Conservation (phyloP, 2,797 vertebrate genomes). For the Characodon lateralis region DNA sequence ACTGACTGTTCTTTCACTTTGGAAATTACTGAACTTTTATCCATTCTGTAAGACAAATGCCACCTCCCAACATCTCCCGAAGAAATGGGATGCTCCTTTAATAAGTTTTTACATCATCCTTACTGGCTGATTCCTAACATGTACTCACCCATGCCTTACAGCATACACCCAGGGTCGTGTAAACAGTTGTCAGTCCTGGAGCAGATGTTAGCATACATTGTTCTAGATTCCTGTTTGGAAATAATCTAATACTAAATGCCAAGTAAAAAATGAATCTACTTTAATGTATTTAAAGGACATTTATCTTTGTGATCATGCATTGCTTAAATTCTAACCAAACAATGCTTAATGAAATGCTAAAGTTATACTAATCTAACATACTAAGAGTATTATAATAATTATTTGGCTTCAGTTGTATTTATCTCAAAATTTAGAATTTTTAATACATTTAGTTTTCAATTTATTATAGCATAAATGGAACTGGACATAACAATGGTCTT, state of each 20-base stretch:
- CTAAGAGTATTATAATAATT: too few relatives aligned
- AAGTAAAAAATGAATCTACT: background rate
- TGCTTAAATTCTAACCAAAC: background rate
- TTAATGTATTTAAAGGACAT: background rate
- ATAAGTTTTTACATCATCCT: background rate
- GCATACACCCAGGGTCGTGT: background rate
- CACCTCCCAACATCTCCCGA: background rate
- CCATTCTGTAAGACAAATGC: background rate
- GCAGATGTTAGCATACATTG: background rate
- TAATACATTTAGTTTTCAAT: too few relatives aligned
- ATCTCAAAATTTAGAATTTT: too few relatives aligned
- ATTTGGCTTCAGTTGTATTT: too few relatives aligned
- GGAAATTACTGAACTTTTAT: background rate
- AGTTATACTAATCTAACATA: background rate
- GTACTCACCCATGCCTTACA: background rate
- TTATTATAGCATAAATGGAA: too few relatives aligned
- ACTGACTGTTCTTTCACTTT: background rate
- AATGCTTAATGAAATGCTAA: background rate
- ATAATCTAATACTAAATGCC: too few relatives aligned
- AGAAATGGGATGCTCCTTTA: background rate
- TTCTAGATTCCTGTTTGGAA: too few relatives aligned
- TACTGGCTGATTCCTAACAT: background rate
- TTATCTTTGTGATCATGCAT: background rate
- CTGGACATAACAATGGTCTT: too few relatives aligned
- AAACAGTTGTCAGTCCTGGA: background rate